Evolutionary conservation across 2,797 vertebrate genomes (phyloP).

Genomic region (Halcyon smyrnensis): DNA sequence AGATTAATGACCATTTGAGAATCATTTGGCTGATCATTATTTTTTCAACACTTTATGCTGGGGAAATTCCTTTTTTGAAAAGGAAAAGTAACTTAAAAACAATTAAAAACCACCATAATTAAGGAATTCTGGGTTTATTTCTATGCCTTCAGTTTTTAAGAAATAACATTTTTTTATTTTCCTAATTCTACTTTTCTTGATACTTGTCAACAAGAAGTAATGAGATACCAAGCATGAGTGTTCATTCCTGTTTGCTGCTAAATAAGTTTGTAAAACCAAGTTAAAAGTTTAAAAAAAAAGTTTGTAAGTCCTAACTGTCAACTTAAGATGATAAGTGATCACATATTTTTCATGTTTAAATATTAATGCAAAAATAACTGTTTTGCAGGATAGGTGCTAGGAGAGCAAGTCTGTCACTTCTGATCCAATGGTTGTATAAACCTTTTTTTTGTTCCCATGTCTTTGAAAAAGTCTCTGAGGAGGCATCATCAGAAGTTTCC

Average conservation of each 20-base stretch:
- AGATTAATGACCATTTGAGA: not conserved
- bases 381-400: not conserved
- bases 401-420: not conserved
- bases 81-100: not conserved
- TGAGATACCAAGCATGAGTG: not conserved
- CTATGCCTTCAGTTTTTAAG: not conserved
- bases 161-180: not conserved
- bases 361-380: not conserved
- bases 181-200: not conserved
- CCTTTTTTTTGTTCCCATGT: not conserved
- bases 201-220: not conserved
- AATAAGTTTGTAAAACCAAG: not conserved
- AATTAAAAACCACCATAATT: not conserved
- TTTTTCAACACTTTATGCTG: not conserved
- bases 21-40: not conserved
- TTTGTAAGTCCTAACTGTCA: not conserved
- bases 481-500: constrained; percentile 3
- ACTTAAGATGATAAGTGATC: not conserved
- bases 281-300: not conserved
- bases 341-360: constrained; percentile 3
- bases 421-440: not conserved
- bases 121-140: not conserved
- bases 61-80: not conserved
- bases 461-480: constrained; percentile 7
- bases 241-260: not conserved